Conservation (phyloP, 2,888 invertebrate species). For the Hesperia comma region DNA sequence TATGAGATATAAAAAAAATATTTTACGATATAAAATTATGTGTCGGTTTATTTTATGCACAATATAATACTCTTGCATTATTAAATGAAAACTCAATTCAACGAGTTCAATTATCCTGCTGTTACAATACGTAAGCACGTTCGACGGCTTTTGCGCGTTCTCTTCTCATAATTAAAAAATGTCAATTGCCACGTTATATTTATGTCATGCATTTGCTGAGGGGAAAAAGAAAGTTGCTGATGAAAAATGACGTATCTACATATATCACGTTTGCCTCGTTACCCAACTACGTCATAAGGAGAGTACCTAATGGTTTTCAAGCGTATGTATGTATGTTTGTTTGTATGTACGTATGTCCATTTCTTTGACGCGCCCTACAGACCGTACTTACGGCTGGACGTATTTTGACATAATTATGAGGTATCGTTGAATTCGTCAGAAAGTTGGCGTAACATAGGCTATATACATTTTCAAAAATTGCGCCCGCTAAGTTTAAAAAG, state of each 20-base stretch:
- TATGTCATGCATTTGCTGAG: conserved; percentile 2
- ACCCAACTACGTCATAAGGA: too few relatives aligned
- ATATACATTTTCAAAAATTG: too few relatives aligned
- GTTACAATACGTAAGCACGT: conserved; percentile 17
- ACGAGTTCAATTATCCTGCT: conserved; percentile 9
- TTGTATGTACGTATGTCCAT: too few relatives aligned
- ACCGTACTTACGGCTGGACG: too few relatives aligned
- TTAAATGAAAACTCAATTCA: neutral
- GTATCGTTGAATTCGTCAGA: too few relatives aligned
- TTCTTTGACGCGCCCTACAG: too few relatives aligned
- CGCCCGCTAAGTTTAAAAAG: too few relatives aligned
- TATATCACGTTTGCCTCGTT: neutral
- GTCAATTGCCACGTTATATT: conserved; percentile 16
- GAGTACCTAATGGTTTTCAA: too few relatives aligned
- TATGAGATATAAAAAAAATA: too few relatives aligned
- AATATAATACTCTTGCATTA: neutral
- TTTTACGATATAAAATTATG: neutral
- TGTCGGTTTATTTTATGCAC: neutral
- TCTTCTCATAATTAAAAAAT: conserved; percentile 12
- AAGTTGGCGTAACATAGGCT: too few relatives aligned
- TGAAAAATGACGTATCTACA: neutral
- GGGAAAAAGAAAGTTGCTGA: neutral
- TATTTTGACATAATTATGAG: too few relatives aligned
- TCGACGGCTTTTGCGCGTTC: conserved; percentile 11
- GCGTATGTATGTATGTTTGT: too few relatives aligned